These are phyloP conservation scores for Artemia franciscana DNA, from an alignment of 1,140 invertebrate species.

Conservation along the genomic window DNA sequence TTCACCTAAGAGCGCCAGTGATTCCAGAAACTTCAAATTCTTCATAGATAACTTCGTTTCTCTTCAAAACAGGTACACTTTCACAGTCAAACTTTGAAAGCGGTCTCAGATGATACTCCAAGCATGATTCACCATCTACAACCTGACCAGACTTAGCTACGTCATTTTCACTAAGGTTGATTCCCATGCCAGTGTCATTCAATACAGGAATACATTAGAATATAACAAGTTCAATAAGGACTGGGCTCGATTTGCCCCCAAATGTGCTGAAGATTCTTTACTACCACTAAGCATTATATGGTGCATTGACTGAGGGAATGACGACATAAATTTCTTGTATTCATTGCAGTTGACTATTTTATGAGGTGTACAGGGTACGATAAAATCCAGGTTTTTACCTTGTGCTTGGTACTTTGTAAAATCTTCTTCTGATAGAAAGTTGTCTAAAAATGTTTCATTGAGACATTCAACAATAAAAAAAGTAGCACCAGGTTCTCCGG, in stretches of 20 bases:
- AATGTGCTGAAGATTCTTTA: conserved; percentile 48
- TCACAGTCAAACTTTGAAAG: conserved; percentile 29
- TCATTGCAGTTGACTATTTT: conserved; percentile 34
- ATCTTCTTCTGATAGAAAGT: conserved; percentile 26
- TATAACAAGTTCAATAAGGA: conserved; percentile 50
- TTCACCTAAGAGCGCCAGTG: conserved; percentile 23
- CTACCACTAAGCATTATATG: conserved; percentile 49
- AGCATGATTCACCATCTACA: conserved; percentile 17
- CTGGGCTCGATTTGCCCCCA: conserved; percentile 51
- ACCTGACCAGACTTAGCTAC: conserved; percentile 4
- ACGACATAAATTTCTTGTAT: conserved; percentile 49
- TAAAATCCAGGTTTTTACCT: conserved; percentile 30
- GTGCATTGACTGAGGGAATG: conserved; percentile 35
- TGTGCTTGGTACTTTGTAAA: conserved; percentile 32
- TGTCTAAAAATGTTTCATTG: conserved; percentile 35
- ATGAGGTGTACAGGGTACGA: conserved; percentile 63
- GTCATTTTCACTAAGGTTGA: conserved; percentile 5
- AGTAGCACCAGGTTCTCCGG: conserved; percentile 37
- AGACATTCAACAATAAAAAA: conserved; percentile 69
- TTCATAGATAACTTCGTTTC: conserved; percentile 39
- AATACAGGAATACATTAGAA: conserved; percentile 47
- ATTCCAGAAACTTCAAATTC: conserved; percentile 34
- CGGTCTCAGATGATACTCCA: conserved; percentile 33
- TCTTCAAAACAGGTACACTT: conserved; percentile 28
- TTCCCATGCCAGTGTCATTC: conserved; percentile 18